These are phyloP conservation scores for Vicugna pacos DNA, from an alignment of 2,113 vertebrate species.

Conservation along the genomic window DNA sequence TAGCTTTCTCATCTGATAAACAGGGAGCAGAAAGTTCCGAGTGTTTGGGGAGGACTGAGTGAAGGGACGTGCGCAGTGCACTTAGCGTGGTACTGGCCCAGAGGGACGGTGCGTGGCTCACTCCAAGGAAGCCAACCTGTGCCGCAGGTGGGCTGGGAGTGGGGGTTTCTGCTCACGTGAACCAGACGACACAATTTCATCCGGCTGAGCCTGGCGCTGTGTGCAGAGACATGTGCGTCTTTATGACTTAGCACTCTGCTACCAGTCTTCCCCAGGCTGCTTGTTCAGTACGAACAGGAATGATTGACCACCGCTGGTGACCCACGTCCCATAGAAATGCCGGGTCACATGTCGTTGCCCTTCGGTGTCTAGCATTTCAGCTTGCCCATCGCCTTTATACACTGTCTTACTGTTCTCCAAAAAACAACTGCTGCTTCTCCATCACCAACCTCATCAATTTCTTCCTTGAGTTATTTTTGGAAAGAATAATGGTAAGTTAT, in stretches of 20 bases:
- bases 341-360: neutral
- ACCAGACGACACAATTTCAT: neutral
- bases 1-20: neutral
- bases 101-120: neutral
- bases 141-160: neutral
- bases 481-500: constrained; percentile 30
- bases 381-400: neutral
- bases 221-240: neutral
- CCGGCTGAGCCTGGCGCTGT: neutral
- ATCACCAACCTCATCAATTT: neutral
- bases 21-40: neutral
- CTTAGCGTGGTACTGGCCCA: neutral
- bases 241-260: neutral
- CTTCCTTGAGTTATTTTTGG: neutral
- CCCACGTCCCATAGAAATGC: neutral
- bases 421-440: neutral
- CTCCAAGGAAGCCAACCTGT: neutral
- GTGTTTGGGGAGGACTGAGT: neutral
- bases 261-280: neutral
- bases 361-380: neutral
- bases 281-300: neutral
- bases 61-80: neutral
- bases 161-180: neutral
- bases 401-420: neutral
- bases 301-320: neutral